Conservation (phyloP, 2,888 invertebrate genomes). For the Nemotelus nigrinus region DNA sequence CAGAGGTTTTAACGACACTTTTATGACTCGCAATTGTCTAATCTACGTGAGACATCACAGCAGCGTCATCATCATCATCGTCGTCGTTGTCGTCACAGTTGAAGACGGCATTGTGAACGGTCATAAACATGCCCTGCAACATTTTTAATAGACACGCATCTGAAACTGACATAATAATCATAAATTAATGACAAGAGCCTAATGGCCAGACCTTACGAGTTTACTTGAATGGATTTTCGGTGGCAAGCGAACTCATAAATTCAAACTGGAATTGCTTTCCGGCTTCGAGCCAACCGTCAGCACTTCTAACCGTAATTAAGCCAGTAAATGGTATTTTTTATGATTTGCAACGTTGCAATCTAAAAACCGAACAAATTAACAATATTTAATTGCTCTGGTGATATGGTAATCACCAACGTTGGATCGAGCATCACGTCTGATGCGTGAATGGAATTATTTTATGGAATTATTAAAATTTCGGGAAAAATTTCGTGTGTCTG, state of each 20-base stretch:
- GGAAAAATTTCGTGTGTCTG: too few species aligned
- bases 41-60: background rate
- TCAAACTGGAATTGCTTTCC: conserved; percentile 3
- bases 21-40: conserved; percentile 11
- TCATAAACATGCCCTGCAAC: conserved; percentile 6
- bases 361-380: conserved; percentile 4
- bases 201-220: conserved; percentile 2
- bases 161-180: conserved; percentile 35
- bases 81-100: background rate
- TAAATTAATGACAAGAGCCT: conserved; percentile 33
- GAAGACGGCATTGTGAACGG: background rate
- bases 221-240: conserved; percentile 5
- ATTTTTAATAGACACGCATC: conserved; percentile 18
- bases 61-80: conserved; percentile 8
- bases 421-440: too few species aligned
- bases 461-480: background rate
- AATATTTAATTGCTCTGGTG: background rate
- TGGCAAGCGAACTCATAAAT: conserved; percentile 16
- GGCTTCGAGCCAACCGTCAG: background rate
- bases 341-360: too few species aligned
- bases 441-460: background rate
- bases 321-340: too few species aligned
- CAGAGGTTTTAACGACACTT: background rate
- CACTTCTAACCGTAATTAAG: conserved; percentile 26
- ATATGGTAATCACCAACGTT: too few species aligned